Evolutionary conservation across 2,888 invertebrate species (phyloP).

Genomic region (Drosophila paucipuncta): DNA sequence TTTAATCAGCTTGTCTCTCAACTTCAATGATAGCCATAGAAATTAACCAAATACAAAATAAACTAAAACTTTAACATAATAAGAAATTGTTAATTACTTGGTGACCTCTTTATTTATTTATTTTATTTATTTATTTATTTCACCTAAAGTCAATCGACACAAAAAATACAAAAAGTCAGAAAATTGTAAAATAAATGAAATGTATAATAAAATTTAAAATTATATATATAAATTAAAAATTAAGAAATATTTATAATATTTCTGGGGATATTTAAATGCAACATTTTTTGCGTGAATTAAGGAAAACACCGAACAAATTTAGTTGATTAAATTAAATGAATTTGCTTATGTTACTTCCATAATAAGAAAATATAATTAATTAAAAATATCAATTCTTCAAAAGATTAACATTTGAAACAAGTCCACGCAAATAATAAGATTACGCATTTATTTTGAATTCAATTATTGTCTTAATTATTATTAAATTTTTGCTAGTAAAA

Average conservation of each 20-base stretch:
- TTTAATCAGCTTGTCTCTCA: not conserved
- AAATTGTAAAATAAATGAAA: no score
- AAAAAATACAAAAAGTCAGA: no score
- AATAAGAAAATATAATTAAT: not conserved
- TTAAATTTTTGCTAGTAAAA: accelerated
- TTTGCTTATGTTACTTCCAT: not conserved
- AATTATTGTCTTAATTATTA: not conserved
- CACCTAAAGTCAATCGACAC: no score
- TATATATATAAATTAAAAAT: no score
- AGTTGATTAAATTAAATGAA: not conserved
- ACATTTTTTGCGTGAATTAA: no score
- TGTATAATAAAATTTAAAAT: no score
- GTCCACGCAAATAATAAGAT: not conserved
- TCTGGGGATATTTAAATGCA: no score
- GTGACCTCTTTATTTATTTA: not conserved
- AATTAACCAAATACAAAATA: not conserved
- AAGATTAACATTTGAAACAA: not conserved
- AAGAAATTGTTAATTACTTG: not conserved
- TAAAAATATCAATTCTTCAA: accelerated
- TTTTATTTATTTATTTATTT: no score
- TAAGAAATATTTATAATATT: no score
- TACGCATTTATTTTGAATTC: not conserved
- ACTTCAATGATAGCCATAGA: not conserved
- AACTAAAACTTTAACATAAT: not conserved
- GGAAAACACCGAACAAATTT: no score